Percentiles rank a stretch among this genome's conserved stretches.
These are phyloP conservation scores for Beaufortia kweichowensis DNA, from an alignment of 2,113 vertebrate genomes.

Conservation along the genomic window DNA sequence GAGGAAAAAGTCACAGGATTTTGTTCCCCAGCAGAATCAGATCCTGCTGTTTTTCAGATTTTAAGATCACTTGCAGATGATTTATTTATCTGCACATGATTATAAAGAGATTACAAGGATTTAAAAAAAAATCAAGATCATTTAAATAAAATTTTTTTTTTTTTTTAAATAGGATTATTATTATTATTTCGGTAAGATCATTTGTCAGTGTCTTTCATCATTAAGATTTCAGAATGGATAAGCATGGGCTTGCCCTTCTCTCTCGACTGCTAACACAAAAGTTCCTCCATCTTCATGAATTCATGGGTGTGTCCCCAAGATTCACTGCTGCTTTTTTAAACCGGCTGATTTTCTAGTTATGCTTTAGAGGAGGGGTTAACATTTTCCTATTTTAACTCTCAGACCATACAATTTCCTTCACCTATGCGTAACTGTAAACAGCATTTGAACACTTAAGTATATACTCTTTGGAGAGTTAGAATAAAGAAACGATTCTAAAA, in stretches of 20 bases:
- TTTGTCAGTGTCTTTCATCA: not conserved
- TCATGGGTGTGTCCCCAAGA: constrained; percentile 60
- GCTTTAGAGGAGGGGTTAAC: constrained; percentile 63
- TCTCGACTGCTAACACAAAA: constrained; percentile 15
- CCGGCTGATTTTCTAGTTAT: constrained; percentile 64
- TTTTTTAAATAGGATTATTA: not conserved
- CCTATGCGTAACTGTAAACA: constrained; percentile 64
- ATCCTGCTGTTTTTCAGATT: too few relatives aligned
- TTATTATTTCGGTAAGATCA: not conserved
- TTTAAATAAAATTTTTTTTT: too few relatives aligned
- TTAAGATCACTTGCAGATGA: not conserved
- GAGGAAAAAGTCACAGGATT: not conserved
- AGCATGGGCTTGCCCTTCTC: constrained; percentile 53
- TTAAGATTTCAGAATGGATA: not conserved
- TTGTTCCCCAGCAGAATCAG: not conserved
- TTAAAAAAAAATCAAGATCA: not conserved
- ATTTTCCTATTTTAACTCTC: constrained; percentile 47
- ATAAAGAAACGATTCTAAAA: not conserved
- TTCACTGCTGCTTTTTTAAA: constrained; percentile 50
- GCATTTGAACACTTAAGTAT: not conserved
- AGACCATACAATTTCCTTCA: constrained; percentile 73
- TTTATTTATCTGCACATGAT: too few relatives aligned
- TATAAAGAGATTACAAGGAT: too few relatives aligned
- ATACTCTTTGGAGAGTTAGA: not conserved
- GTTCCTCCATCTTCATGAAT: constrained; percentile 30